Base-by-base conservation (phyloP, 2,888 invertebrate species). In the Zaprionus lineosus region DNA sequence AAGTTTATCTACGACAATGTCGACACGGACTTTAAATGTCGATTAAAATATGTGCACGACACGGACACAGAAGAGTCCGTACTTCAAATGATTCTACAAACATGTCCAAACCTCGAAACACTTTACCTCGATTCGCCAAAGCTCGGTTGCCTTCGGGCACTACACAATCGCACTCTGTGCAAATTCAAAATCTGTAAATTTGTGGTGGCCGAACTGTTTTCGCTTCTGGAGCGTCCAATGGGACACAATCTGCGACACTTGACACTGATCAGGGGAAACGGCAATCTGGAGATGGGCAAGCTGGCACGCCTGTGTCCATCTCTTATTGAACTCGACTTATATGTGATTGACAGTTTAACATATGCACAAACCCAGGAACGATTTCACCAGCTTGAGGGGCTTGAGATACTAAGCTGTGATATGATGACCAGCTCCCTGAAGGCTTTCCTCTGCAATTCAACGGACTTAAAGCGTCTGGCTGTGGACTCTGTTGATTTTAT, bases 331-430 rank as follows among this genome's bases (percentile, higher is more conserved):
- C 86, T 94, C 62, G 94, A 94, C 82, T 93, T 93, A 76, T 94
- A 93, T 77, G 93, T 93, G 88, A 92, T 94, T 86, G 93, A 93
- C 47, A 91, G 93, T 1, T 90, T 92, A 8, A 92, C 92, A 3
- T 92, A 92, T 81, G 90, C 91, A 63, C 74, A 74, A 21, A 90
- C 91, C 65, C 91, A 92, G 84, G 89, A 91, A 58, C 91, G 92
- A 39, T 92, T 94, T 89, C 91, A 91, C 81, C 92, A 91, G 74
- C 87, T 94, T 58, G 92, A 93, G 73, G 93, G 93, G 16, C 89
- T 94, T 37, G 94, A 94, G 87, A 92, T 94, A 43, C 91, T 93
- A 12, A 93, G 93, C 82, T 93, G 94, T 40, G 92, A 93, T 46
- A 89, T 94, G 8, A 89, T 91, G 53, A 90, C 91, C 0, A 91